Conservation (phyloP, 2,888 invertebrate genomes). For the Phytoseiulus persimilis region DNA sequence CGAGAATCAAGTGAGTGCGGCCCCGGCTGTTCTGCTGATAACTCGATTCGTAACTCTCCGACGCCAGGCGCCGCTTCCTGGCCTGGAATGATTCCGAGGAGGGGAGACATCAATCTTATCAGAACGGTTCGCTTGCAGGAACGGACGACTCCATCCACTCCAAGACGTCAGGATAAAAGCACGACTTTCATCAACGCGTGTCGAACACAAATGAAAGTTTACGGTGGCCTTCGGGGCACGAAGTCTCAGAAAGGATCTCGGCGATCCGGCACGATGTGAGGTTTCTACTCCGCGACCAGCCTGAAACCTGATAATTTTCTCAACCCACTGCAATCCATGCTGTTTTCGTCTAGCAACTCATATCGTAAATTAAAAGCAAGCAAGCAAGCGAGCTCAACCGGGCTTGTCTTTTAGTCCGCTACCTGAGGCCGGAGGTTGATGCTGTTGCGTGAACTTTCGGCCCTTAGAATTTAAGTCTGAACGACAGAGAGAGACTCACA, state of each 20-base stretch:
- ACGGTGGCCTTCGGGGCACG: not conserved
- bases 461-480: not conserved
- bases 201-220: not conserved
- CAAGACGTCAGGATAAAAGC: not conserved
- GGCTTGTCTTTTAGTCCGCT: constrained; percentile 27
- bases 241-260: constrained; percentile 5
- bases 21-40: too few relatives aligned
- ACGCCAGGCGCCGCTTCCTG: too few relatives aligned
- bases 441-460: not conserved
- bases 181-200: not conserved
- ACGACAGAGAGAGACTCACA: not conserved
- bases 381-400: not conserved
- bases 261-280: not conserved
- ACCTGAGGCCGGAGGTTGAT: constrained; percentile 6
- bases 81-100: too few relatives aligned
- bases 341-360: not conserved
- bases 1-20: not conserved
- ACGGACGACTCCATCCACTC: not conserved
- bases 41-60: too few relatives aligned
- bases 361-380: not conserved
- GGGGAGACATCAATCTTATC: too few relatives aligned
- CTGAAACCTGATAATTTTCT: not conserved
- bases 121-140: not conserved
- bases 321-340: not conserved
- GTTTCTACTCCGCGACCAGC: not conserved